Base-by-base conservation (phyloP, 30 jellyfish, hydroid and myxozoan species). In the Hydractinia symbiolongicarpus region DNA sequence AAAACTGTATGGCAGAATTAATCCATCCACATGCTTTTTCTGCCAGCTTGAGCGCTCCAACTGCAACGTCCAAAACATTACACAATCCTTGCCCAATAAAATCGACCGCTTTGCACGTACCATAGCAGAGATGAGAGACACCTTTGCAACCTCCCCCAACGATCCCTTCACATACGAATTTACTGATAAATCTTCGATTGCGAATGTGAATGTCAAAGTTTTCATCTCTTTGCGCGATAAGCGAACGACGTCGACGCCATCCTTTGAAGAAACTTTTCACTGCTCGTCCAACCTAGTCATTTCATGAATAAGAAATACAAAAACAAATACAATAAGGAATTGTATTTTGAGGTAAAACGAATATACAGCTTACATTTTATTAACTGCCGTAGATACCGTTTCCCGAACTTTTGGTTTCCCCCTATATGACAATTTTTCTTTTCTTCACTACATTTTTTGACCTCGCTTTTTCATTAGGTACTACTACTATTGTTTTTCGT, bases 81-180 rank as follows among this genome's bases (percentile, higher is more conserved):
- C 99, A 93, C 44, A 93, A 91, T 4, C 99, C 99, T 88, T 93
- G 81, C 5, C 99, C 99, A 68, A 93, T 93, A 89, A 54, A 81
- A 52, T 93, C 88, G 50, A 93, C 96, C 5, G 99, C 99, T 52
- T 88, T 70, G 84, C 99, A 93, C 7, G 96, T 78, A 8, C 99
- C 99, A 84, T 94, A 78, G 68, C 99, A 93, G 66, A 93, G 70
- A 81, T 87, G 95, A 52, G 84, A 93, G 7, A 93, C 82, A 94
- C 99, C 99, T 94, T 89, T 88, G 86, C 99, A 94, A 19, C 96
- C 95, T 17, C 99, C 99, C 4, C 99, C 99, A 67, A 94, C 99
- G 8, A 94, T 51, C 21, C 99, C 99, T 88, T 94, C 99, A 75
- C 99, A 94, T 21, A 94, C 75, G 21, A 94, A 79, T 60, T 94